Percentiles rank a stretch among this genome's conserved stretches.
Conservation (phyloP, 2,888 invertebrate genomes). For the Drosophila robusta region DNA sequence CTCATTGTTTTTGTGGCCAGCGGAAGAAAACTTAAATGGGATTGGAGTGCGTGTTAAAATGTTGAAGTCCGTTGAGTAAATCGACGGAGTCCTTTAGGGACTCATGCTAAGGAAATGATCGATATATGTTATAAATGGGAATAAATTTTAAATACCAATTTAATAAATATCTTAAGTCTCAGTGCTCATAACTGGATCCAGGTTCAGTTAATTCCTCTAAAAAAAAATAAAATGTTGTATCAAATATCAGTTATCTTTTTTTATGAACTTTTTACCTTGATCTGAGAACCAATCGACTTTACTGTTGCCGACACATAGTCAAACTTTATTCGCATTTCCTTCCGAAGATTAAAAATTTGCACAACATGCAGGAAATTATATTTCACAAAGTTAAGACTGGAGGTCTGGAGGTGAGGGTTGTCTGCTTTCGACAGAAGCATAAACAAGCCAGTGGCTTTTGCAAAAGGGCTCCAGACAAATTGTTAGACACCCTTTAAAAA, state of each 20-base stretch:
- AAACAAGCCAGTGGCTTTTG: slow-evolving; percentile 32
- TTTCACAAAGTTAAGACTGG: slow-evolving; percentile 36
- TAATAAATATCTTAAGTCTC: too few species aligned
- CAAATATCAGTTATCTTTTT: too few species aligned
- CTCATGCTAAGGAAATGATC: too few species aligned
- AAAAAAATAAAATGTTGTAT: too few species aligned
- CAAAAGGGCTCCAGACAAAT: slow-evolving; percentile 57
- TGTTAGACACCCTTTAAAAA: slow-evolving; percentile 42
- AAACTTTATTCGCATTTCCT: slow-evolving; percentile 41
- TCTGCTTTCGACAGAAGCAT: slow-evolving; percentile 23
- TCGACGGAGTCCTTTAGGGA: too few species aligned
- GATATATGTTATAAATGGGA: too few species aligned
- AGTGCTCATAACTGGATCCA: too few species aligned
- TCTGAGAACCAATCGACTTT: background rate
- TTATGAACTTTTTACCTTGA: too few species aligned
- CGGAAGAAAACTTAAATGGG: slow-evolving; percentile 7
- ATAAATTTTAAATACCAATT: too few species aligned
- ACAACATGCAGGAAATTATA: slow-evolving; percentile 53
- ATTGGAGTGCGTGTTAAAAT: slow-evolving; percentile 1
- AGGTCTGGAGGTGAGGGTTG: background rate
- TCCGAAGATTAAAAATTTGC: slow-evolving; percentile 30
- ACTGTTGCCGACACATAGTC: slow-evolving; percentile 19
- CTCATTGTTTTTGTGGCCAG: slow-evolving; percentile 5
- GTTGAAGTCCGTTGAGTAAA: background rate
- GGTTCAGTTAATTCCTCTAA: too few species aligned